phyloP scores from a whole-genome alignment of 2,113 vertebrate species.

The Heterotilapia buettikoferi region DNA sequence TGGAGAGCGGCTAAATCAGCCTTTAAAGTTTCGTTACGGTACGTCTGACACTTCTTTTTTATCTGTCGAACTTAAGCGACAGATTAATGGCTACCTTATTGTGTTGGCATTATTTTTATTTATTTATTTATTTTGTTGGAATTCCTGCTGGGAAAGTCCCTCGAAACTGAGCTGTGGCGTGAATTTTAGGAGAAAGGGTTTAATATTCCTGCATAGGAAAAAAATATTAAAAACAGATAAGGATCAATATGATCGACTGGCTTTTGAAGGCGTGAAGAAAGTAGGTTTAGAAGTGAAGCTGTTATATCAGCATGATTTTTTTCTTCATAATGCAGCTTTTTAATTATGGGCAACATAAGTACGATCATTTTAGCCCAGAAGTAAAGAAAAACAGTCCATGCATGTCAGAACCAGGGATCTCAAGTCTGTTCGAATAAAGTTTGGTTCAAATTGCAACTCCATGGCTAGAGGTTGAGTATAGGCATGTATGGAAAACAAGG shows the following conservation, averaged over 20 bases:
- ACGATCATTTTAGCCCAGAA: neutral
- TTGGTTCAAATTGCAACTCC: neutral
- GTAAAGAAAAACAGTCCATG: neutral
- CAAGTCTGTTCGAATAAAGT: neutral
- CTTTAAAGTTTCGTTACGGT: conserved; percentile 45
- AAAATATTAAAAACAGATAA: neutral
- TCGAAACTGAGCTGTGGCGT: neutral
- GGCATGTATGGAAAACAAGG: conserved; percentile 49
- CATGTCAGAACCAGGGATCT: neutral
- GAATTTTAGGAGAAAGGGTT: neutral
- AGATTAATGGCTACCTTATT: neutral
- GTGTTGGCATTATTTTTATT: neutral
- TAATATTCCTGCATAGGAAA: neutral
- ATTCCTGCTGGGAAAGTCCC: neutral
- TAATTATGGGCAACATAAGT: neutral
- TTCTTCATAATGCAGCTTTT: neutral
- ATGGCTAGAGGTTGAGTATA: neutral
- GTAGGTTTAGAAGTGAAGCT: neutral
- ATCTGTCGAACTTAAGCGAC: neutral
- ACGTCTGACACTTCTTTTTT: neutral
- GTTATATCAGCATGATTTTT: neutral
- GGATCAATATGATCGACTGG: neutral
- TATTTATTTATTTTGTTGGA: neutral
- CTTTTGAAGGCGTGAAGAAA: neutral
- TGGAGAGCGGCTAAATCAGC: conserved; percentile 54